Evolutionary conservation across 1,140 invertebrate species (phyloP).

Genomic region (Phthorimaea operculella): DNA sequence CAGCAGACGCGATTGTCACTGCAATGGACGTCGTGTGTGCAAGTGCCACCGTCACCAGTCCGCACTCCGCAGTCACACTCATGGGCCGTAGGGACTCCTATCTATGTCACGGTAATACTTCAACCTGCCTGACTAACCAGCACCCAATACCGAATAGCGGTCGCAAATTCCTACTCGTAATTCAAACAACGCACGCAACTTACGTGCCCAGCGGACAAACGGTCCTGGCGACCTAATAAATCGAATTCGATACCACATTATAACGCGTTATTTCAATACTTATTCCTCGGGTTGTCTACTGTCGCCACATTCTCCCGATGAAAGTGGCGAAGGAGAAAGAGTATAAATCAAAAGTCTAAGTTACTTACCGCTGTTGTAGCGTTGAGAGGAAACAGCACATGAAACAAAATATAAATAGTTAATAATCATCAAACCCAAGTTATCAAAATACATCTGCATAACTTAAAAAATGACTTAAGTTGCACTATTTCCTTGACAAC

Average conservation of each 20-base stretch:
- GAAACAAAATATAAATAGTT: conserved; percentile 53
- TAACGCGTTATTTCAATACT: not conserved
- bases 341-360: not conserved
- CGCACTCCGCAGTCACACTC: conserved; percentile 8
- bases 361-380: conserved; percentile 50
- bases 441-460: no score
- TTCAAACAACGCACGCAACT: conserved; percentile 53
- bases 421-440: not conserved
- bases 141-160: conserved; percentile 57
- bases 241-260: conserved; percentile 35
- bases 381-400: conserved; percentile 44
- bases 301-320: no score
- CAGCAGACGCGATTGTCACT: conserved; percentile 46
- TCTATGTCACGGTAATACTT: conserved; percentile 41
- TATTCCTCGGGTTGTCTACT: no score
- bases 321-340: no score
- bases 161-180: conserved; percentile 65
- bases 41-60: conserved; percentile 22
- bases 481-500: no score
- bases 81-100: conserved; percentile 45
- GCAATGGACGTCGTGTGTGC: conserved; percentile 34
- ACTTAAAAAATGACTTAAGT: no score
- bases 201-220: conserved; percentile 53
- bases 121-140: conserved; percentile 28
- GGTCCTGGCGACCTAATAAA: conserved; percentile 57